Evolutionary conservation across 1,140 invertebrate species (phyloP), one percentile per base, ranked within the genome.

Genomic region (Drosophila ohnishii): DNA sequence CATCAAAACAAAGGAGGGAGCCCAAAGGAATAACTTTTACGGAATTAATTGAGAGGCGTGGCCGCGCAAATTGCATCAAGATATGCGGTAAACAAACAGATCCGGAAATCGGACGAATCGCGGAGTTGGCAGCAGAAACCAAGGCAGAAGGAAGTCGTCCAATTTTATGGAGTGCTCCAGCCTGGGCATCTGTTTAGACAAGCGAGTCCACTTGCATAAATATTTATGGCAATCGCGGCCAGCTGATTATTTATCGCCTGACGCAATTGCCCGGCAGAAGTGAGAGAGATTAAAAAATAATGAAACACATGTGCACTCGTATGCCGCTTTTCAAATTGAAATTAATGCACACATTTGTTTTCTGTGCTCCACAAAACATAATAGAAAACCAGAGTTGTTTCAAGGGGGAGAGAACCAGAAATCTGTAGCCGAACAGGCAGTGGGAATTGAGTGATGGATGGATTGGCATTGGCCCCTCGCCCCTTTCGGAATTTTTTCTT

Each of bases 371-470:
- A 37, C 74, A 61, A 64, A 64, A 47, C 51, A n/a, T 32, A 55
- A 57, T 51, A 53, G 50, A 48, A 75, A 59, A 58, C 11, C 50
- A 50, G 47, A 73, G 69, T 77, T 80, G 62, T 72, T 80, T 30
- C 59, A 35, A 34, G 39, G 57, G 57, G 48, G 42, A 39, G 42
- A 53, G 35, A 45, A 53, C n/a, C 30, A 42, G 30, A 69, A 82
- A 70, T 66, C 51, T 78, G 44, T 56, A 65, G 62, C 59, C 47
- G 50, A 69, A 71, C 66, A 55, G 64, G 69, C 75, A 86, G 83
- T 88, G 64, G 69, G 70, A 86, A 88, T 88, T 88, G 84, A 87
- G 80, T 87, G 83, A 87, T 87, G 83, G 83, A 86, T 86, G 84
- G 84, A 74, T 80, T 76, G 76, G 64, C 75, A 78, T 53, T 72